Evolutionary conservation across 2,113 vertebrate species (phyloP).

Genomic region (Hystrix brachyura): DNA sequence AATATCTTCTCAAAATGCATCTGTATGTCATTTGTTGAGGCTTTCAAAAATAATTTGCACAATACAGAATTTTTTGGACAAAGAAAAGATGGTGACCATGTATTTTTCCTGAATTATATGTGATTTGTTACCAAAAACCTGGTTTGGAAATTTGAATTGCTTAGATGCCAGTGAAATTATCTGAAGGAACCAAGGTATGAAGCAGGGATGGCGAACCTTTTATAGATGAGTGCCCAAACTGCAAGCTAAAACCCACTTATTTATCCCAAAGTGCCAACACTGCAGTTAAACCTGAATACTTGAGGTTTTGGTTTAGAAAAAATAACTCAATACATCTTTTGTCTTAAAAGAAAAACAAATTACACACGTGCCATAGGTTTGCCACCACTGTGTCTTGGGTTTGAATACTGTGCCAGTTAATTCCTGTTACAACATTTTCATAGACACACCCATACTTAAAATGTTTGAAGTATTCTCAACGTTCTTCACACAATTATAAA

Average conservation of each 20-base stretch:
- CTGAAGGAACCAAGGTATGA: background rate
- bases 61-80: constrained; percentile 28
- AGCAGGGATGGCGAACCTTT: background rate
- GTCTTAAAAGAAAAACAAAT: background rate
- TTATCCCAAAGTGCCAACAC: background rate
- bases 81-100: background rate
- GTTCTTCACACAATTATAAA: constrained; percentile 14
- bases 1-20: constrained; percentile 45
- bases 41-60: background rate
- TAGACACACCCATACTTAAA: background rate
- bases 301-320: background rate
- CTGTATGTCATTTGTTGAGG: background rate
- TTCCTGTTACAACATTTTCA: constrained; percentile 38
- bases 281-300: background rate
- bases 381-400: background rate
- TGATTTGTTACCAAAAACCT: constrained; percentile 33
- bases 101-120: constrained; percentile 38
- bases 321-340: background rate
- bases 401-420: background rate
- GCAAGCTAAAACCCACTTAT: background rate
- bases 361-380: background rate
- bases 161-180: constrained; percentile 32
- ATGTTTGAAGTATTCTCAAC: background rate
- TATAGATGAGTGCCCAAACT: background rate
- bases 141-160: constrained; percentile 23